Percentiles rank a stretch among this genome's conserved stretches.
These are phyloP conservation scores for Gallirallus australis DNA, from an alignment of 2,797 vertebrate genomes.

Conservation along the genomic window DNA sequence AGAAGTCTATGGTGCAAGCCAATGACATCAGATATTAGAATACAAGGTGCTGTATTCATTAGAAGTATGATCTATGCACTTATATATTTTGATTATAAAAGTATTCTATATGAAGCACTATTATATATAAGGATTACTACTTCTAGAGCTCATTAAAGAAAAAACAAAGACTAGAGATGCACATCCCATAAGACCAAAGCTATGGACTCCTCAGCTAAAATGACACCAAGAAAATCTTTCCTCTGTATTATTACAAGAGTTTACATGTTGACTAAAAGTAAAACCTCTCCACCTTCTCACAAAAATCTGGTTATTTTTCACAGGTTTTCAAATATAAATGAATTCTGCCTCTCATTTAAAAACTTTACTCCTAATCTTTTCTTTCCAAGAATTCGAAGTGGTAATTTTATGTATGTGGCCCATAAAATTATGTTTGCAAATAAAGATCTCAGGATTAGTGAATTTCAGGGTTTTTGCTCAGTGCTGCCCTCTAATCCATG, in stretches of 20 bases:
- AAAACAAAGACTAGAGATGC: background rate
- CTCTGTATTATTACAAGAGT: background rate
- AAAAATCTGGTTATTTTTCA: background rate
- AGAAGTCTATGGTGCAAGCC: background rate
- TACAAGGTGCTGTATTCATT: background rate
- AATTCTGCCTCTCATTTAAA: background rate
- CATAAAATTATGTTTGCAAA: background rate
- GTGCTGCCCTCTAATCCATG: background rate
- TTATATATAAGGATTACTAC: background rate
- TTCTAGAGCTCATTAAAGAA: conserved; percentile 19
- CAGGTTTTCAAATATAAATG: background rate
- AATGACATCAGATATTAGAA: background rate
- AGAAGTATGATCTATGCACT: background rate
- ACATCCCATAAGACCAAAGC: conserved; percentile 12
- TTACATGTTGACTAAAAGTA: background rate
- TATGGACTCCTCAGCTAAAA: background rate
- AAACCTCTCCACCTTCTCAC: background rate
- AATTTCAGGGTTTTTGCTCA: background rate
- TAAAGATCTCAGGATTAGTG: background rate
- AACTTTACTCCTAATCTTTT: background rate
- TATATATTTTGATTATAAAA: background rate
- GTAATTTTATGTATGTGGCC: background rate
- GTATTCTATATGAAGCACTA: background rate
- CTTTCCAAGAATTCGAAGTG: background rate
- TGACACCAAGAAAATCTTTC: background rate